Evolutionary conservation across 2,113 vertebrate genomes (phyloP).

Genomic region (Acrocephalus kingi): DNA sequence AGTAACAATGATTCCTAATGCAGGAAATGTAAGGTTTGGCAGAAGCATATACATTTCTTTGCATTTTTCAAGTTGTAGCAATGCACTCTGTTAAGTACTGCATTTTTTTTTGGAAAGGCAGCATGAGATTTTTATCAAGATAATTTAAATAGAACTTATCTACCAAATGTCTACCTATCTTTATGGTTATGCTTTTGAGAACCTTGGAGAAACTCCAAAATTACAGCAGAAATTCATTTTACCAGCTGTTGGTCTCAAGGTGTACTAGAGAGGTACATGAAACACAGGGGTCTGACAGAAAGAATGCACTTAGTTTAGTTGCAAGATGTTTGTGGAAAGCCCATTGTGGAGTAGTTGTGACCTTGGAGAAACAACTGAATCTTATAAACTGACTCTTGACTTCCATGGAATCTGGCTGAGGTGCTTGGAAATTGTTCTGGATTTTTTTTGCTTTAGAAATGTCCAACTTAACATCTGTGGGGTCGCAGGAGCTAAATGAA

Average conservation of each 20-base stretch:
- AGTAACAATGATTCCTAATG: neutral
- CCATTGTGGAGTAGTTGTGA: neutral
- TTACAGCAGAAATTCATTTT: constrained; percentile 3
- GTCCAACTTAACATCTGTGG: neutral
- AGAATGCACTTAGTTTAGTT: constrained; percentile 24
- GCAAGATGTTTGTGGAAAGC: constrained; percentile 7
- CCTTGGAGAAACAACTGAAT: neutral
- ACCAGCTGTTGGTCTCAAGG: neutral
- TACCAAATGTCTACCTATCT: neutral
- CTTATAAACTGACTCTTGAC: neutral
- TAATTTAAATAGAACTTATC: neutral
- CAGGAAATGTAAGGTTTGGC: neutral
- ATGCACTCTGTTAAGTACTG: neutral
- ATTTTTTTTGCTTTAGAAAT: constrained; percentile 9
- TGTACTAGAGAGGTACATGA: neutral
- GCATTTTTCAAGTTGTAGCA: neutral
- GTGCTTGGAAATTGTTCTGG: neutral
- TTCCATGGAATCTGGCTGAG: constrained; percentile 14
- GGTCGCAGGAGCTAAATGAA: neutral
- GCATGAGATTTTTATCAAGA: neutral
- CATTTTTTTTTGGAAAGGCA: neutral
- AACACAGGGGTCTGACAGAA: constrained; percentile 14
- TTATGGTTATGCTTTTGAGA: neutral
- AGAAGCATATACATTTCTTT: neutral
- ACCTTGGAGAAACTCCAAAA: neutral